Conservation (phyloP, 2,888 invertebrate species). For the Apocheima hispidaria region DNA sequence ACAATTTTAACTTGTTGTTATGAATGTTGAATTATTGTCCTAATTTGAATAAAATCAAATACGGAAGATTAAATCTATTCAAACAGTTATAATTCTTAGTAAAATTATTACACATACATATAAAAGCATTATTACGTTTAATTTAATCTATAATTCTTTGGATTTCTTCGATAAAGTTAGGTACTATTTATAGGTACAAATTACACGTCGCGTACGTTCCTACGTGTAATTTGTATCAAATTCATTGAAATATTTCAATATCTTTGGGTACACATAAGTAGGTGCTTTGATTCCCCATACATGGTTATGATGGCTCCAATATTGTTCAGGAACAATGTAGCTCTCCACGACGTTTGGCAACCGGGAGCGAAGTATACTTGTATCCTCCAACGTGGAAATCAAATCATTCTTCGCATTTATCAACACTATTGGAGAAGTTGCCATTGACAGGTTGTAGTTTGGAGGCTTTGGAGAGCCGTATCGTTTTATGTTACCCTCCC, state of each 20-base stretch:
- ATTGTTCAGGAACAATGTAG: constrained; percentile 83
- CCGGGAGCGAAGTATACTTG: constrained; percentile 78
- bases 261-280: constrained; percentile 60
- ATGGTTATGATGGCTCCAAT: constrained; percentile 78
- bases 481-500: constrained; percentile 59
- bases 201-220: too few species aligned
- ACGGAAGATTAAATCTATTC: too few species aligned
- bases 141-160: not conserved
- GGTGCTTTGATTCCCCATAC: constrained; percentile 67
- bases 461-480: constrained; percentile 70
- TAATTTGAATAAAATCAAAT: too few species aligned
- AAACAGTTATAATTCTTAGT: not conserved
- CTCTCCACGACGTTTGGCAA: constrained; percentile 86
- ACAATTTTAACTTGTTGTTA: too few species aligned
- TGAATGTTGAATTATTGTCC: too few species aligned
- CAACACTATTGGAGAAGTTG: constrained; percentile 71
- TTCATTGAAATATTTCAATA: constrained; percentile 61
- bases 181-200: not conserved
- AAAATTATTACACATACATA: too few species aligned
- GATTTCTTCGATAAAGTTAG: not conserved
- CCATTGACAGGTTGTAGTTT: constrained; percentile 65
- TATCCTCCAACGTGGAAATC: constrained; percentile 86
- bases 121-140: not conserved
- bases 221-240: constrained; percentile 42
- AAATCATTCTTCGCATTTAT: constrained; percentile 85